Evolutionary conservation across 2,797 vertebrate genomes (phyloP).

Genomic region (Aulostomus chinensis): DNA sequence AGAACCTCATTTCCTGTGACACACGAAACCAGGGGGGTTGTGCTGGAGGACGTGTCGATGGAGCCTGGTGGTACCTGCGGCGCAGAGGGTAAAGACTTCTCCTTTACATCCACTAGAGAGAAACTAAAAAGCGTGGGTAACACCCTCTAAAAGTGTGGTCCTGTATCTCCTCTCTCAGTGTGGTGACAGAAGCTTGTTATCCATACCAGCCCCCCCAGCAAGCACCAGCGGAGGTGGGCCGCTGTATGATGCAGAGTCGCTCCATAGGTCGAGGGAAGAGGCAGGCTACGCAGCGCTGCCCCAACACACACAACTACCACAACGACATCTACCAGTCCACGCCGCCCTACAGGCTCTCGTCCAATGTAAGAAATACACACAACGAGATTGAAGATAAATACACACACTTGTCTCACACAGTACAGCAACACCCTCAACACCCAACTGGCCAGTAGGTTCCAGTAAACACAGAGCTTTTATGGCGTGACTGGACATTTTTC

Average conservation of each 20-base stretch:
- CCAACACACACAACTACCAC: conserved; percentile 85
- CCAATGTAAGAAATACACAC: conserved; percentile 55
- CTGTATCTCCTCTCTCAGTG: conserved; percentile 69
- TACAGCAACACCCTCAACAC: too few species aligned
- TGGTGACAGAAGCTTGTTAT: conserved; percentile 94
- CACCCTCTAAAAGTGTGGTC: not conserved
- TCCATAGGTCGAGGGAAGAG: conserved; percentile 91
- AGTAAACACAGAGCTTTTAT: too few species aligned
- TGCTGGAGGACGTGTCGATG: conserved; percentile 87
- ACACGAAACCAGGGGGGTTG: conserved; percentile 93
- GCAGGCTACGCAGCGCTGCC: conserved; percentile 86
- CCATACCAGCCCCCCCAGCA: conserved; percentile 82
- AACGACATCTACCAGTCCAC: conserved; percentile 91
- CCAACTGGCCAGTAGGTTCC: too few species aligned
- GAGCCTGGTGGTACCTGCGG: conserved; percentile 96
- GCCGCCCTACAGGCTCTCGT: conserved; percentile 88
- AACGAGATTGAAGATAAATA: not conserved
- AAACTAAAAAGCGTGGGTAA: not conserved
- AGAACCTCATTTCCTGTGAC: conserved; percentile 95
- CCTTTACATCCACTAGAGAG: not conserved
- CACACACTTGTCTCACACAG: not conserved
- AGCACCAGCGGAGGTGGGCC: conserved; percentile 52
- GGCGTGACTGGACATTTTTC: conserved; percentile 11
- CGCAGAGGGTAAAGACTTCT: conserved; percentile 82
- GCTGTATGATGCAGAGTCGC: conserved; percentile 97